Conservation (phyloP, 2,113 vertebrate species). For the Brienomyrus longianalis region DNA sequence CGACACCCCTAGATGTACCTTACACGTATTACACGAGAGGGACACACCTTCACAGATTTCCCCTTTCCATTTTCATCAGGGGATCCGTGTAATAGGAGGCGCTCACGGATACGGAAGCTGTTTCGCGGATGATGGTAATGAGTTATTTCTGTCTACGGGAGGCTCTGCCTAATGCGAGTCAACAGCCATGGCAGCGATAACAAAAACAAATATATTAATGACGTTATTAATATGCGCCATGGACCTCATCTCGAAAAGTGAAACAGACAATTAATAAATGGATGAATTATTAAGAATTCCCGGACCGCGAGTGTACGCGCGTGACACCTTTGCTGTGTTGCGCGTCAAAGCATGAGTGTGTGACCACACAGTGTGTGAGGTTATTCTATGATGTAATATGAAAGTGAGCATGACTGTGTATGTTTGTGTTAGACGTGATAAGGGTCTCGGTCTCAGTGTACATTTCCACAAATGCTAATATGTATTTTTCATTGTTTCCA, state of each 20-base stretch:
- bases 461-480: not conserved
- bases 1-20: not conserved
- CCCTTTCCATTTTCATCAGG: not conserved
- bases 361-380: not conserved
- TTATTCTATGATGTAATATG: not conserved
- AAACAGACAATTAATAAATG: not conserved
- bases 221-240: not conserved
- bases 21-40: not conserved
- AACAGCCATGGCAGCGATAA: not conserved
- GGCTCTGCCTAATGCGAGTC: not conserved
- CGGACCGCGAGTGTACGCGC: not conserved
- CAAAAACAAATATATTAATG: conserved; percentile 8
- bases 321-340: not conserved
- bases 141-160: not conserved
- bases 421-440: not conserved
- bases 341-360: not conserved
- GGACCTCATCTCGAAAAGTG: not conserved
- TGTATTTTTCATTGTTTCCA: not conserved
- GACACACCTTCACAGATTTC: not conserved
- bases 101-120: not conserved
- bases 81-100: not conserved
- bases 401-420: not conserved
- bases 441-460: not conserved
- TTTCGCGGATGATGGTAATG: not conserved
- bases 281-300: not conserved